phyloP scores from a whole-genome alignment of 2,888 invertebrate species.

The Pyrgus malvae region DNA sequence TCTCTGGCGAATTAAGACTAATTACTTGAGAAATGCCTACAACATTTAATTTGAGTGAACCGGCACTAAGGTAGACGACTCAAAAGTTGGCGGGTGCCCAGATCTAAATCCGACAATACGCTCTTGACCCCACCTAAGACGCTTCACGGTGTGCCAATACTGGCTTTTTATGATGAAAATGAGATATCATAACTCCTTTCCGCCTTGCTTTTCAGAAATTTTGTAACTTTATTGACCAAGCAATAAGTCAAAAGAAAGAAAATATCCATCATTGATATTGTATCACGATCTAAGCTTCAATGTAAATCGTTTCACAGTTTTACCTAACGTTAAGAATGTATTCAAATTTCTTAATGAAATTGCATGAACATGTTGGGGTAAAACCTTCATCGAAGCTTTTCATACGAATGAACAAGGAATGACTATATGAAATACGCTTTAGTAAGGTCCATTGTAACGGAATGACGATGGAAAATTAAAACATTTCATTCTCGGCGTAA shows the following conservation, averaged over 20 bases:
- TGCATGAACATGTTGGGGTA: constrained; percentile 38
- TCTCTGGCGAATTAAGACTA: too few species aligned
- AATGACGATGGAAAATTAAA: constrained; percentile 79
- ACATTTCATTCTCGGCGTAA: constrained; percentile 69
- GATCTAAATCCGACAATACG: constrained; percentile 66
- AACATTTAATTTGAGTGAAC: constrained; percentile 20
- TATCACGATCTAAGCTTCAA: too few species aligned
- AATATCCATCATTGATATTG: too few species aligned
- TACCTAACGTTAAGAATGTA: too few species aligned
- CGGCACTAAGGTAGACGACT: constrained; percentile 6
- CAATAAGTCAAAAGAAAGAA: too few species aligned
- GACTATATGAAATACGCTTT: constrained; percentile 68
- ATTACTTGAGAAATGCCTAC: constrained; percentile 18
- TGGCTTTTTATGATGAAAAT: constrained; percentile 39
- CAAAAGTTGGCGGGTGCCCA: constrained; percentile 61
- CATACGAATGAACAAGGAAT: constrained; percentile 64
- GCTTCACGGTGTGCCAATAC: constrained; percentile 49
- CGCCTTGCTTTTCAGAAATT: neutral
- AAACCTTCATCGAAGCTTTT: constrained; percentile 42
- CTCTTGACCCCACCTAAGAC: constrained; percentile 71
- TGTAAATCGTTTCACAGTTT: too few species aligned
- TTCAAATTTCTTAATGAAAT: neutral
- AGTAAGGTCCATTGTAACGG: constrained; percentile 64
- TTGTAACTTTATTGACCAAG: neutral
- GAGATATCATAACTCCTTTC: constrained; percentile 7